Evolutionary conservation across 2,888 invertebrate genomes (phyloP), one percentile per base, ranked within the genome.

Genomic region (Argyra leucocephala): DNA sequence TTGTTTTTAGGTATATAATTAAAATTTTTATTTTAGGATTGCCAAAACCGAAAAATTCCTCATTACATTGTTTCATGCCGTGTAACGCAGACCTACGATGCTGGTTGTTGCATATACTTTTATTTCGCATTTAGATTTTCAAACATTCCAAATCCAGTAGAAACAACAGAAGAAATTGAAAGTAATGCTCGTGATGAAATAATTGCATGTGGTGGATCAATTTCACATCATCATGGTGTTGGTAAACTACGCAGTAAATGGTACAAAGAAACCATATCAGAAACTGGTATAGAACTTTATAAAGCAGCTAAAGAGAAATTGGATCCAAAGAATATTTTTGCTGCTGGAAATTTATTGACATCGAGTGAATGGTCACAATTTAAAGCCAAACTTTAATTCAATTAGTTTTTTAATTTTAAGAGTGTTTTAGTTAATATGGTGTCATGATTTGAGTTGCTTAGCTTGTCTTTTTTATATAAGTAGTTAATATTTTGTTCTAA

Each of bases 211-310:
- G 80, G 80, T 18, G 86, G 86, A 22, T 95, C 94, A 70, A 85
- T 98, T 71, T 96, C 96, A 0, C 97, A 97, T 80, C 97, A 97
- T 78, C 97, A 97, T 77, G 97, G 97, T 0, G 89, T 98, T 18
- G 98, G 98, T 0, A 99, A 99, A 79, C 82, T 91, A 66, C 85
- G 98, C 22, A 89, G 89, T 71, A 87, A 87, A 72, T 99, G 95
- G 91, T 90, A 97, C 77, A 82, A 85, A 6, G 82, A 85, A 65
- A 91, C 94, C 0, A 90, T 98, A 2, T 94, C 96, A 10, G 83
- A 86, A 22, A 84, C 90, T 0, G 96, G 96, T 0, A 82, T 90
- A 1, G 83, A 84, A 10, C 82, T 96, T 21, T 87, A 93, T 71
- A 80, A 86, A 1, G 91, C 94, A 0, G 86, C 96, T 1, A 99